phyloP scores from a whole-genome alignment of 2,113 vertebrate species.

The Miniopterus natalensis region DNA sequence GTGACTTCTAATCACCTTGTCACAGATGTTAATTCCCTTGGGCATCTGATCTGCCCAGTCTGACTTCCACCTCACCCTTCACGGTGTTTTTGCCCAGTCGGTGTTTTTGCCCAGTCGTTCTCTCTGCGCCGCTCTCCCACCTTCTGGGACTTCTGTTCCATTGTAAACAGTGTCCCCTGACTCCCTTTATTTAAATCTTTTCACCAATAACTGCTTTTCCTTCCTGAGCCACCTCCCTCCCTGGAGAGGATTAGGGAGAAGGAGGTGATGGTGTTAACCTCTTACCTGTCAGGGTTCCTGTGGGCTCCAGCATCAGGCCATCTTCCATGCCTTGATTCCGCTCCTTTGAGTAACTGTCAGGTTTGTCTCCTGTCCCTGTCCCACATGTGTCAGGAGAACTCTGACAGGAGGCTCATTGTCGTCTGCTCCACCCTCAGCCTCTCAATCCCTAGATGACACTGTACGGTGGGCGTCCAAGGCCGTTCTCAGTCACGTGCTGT shows the following conservation, averaged over 20 bases:
- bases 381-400: neutral
- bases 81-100: neutral
- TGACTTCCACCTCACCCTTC: neutral
- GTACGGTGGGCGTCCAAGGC: neutral
- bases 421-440: neutral
- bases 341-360: neutral
- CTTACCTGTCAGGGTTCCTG: neutral
- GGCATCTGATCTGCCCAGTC: neutral
- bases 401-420: neutral
- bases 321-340: neutral
- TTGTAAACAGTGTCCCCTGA: neutral
- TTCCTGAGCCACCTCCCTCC: neutral
- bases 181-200: neutral
- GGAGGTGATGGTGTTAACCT: neutral
- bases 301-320: neutral
- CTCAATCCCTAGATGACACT: neutral
- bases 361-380: neutral
- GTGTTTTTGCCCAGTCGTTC: neutral
- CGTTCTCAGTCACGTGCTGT: neutral
- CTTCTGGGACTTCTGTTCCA: neutral
- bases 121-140: neutral
- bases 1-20: neutral
- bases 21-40: neutral
- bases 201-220: neutral
- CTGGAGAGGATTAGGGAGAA: neutral